A percentile compares a stretch with the other conserved stretches of the same genome.
These are phyloP conservation scores for Drosophila limbata DNA, from an alignment of 2,888 invertebrate genomes.

Conservation along the genomic window DNA sequence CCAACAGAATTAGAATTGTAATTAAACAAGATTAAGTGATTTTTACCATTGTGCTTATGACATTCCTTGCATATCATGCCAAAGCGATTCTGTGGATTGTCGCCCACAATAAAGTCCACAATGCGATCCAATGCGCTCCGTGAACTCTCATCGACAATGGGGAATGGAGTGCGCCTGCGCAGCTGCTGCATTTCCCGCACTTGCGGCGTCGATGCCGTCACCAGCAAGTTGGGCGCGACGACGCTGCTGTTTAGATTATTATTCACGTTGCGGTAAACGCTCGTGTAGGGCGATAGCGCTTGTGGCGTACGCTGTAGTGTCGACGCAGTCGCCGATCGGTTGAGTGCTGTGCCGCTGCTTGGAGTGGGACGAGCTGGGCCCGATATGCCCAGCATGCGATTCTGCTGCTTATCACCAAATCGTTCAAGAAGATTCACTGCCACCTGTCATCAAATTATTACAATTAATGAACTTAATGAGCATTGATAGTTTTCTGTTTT, in stretches of 20 bases:
- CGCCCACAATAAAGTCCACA: conserved; percentile 97
- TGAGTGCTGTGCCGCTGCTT: conserved; percentile 23
- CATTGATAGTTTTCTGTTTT: background rate
- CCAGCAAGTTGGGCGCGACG: conserved; percentile 27
- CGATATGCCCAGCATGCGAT: conserved; percentile 40
- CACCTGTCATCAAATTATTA: conserved; percentile 63
- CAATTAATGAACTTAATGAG: background rate
- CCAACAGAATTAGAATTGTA: background rate
- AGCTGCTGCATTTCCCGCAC: conserved; percentile 62
- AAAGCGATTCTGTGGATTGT: conserved; percentile 97
- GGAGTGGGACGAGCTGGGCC: conserved; percentile 23
- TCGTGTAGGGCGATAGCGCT: conserved; percentile 49
- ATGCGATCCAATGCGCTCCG: conserved; percentile 94
- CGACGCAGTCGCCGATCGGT: conserved; percentile 27
- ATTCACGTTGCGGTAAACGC: conserved; percentile 61
- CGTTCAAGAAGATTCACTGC: conserved; percentile 84
- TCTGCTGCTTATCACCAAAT: conserved; percentile 82
- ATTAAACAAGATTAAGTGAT: background rate
- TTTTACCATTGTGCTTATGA: conserved; percentile 94
- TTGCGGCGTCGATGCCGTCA: conserved; percentile 41
- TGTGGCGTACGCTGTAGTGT: conserved; percentile 35
- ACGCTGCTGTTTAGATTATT: conserved; percentile 53
- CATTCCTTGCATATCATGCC: conserved; percentile 97
- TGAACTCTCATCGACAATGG: conserved; percentile 86
- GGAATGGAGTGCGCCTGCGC: conserved; percentile 84